Evolutionary conservation across 1,140 invertebrate genomes (phyloP), one percentile per base, ranked within the genome.

Genomic region (Drosophila rufa): DNA sequence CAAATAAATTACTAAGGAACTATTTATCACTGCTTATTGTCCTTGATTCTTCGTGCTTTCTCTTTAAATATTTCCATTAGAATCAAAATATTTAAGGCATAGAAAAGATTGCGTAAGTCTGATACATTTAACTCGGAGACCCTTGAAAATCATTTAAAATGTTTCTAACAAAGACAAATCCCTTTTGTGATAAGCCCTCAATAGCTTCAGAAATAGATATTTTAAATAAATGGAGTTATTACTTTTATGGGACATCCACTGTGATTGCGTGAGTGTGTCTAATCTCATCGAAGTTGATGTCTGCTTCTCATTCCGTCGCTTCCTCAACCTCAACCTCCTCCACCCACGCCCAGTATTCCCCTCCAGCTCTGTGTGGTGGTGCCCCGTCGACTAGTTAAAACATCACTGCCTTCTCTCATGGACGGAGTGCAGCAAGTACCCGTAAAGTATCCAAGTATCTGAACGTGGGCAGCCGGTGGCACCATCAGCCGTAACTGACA

Each of bases 231-330:
- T n/a, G 4, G 0, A 50, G 4, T n/a, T 12, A 9, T 50, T 50
- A 0, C 47, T 5, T 11, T 27, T 50, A 5, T 27, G 6, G 11
- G 4, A 4, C 17, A 33, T 40, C 61, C 42, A 61, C 53, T 76
- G 74, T 55, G 27, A 40, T 48, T 22, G 65, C 43, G 58, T 79
- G 53, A 58, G 47, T 79, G 76, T 79, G 76, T 53, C 66, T 79
- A 79, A 79, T 79, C 76, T 79, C 75, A 79, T 73, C 67, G 53
- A 79, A 79, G 56, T 50, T 67, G 4, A 38, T 15, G 65, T 70
- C 67, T 79, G 59, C 53, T 43, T 40, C 43, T n/a, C 25, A 30
- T 58, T 42, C 15, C 38, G 2, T 17, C 27, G 17, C 38, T 47
- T 8, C 12, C 45, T 38, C 56, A n/a, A 17, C 14, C 5, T 8